Evolutionary conservation across 1,140 invertebrate genomes (phyloP).

Genomic region (Leptinotarsa lineolata): DNA sequence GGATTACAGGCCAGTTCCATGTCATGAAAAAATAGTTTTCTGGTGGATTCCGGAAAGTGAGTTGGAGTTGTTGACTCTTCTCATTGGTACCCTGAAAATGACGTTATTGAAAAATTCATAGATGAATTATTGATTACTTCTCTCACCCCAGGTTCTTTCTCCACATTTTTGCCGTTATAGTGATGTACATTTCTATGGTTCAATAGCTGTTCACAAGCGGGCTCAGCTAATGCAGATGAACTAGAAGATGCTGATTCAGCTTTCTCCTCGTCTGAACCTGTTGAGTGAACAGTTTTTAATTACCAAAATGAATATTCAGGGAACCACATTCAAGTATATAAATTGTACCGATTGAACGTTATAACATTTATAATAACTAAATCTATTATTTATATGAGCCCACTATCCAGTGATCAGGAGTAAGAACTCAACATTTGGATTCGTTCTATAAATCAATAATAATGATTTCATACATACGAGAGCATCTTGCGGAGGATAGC

Average conservation of each 20-base stretch:
- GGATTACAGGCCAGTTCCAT: conserved; percentile 80
- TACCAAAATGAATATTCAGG: no score
- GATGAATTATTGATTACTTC: background rate
- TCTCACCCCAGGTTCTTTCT: conserved; percentile 49
- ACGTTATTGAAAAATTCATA: no score
- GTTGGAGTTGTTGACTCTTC: conserved; percentile 57
- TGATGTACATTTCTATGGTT: conserved; percentile 58
- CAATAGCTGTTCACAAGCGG: conserved; percentile 57
- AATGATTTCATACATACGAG: no score
- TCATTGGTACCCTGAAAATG: conserved; percentile 46
- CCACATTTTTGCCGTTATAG: conserved; percentile 56
- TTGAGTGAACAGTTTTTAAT: no score
- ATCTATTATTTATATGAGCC: no score
- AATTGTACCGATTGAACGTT: no score
- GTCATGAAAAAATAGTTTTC: conserved; percentile 71
- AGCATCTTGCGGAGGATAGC: no score
- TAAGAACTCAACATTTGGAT: no score
- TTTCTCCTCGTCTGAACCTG: conserved; percentile 31
- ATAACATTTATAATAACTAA: no score
- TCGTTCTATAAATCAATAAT: no score
- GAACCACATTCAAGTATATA: no score
- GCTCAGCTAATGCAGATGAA: conserved; percentile 59
- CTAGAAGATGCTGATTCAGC: conserved; percentile 56
- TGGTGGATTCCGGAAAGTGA: conserved; percentile 63
- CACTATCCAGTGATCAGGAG: no score